phyloP scores from a whole-genome alignment of 2,888 invertebrate species.

The Eucriotettix oculatus region DNA sequence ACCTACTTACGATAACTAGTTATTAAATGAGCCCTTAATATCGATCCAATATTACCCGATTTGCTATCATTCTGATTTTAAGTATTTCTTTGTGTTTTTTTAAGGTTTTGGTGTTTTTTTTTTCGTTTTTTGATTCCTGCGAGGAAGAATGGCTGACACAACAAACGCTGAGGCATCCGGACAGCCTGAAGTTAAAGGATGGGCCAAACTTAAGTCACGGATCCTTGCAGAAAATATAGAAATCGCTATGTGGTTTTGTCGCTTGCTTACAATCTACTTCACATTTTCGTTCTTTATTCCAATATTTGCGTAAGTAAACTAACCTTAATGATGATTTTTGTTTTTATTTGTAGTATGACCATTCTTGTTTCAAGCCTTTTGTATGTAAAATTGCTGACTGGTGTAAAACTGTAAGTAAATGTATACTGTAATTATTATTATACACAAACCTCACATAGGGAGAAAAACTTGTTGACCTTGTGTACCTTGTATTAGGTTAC shows the following conservation, averaged over 20 bases:
- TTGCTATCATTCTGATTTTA: too few species aligned
- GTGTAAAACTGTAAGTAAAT: not conserved
- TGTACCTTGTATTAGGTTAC: not conserved
- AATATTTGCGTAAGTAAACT: conserved; percentile 59
- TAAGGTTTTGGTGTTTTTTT: too few species aligned
- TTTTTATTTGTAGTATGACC: too few species aligned
- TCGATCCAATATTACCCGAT: too few species aligned
- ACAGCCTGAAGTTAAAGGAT: conserved; percentile 28
- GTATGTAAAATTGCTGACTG: not conserved
- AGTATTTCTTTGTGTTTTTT: too few species aligned
- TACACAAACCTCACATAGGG: too few species aligned
- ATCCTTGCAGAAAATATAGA: conserved; percentile 71
- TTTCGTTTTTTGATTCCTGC: too few species aligned
- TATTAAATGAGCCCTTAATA: too few species aligned
- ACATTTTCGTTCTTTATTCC: conserved; percentile 74
- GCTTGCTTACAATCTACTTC: conserved; percentile 69
- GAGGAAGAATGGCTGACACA: not conserved
- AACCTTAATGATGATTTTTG: not conserved
- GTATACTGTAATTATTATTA: too few species aligned
- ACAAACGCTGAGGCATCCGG: not conserved
- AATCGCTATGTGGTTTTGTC: conserved; percentile 70
- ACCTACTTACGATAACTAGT: too few species aligned
- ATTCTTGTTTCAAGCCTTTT: not conserved
- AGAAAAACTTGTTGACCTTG: not conserved
- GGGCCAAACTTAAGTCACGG: conserved; percentile 51